Evolutionary conservation across 2,797 vertebrate genomes (phyloP).

Genomic region (Hydrolagus colliei): DNA sequence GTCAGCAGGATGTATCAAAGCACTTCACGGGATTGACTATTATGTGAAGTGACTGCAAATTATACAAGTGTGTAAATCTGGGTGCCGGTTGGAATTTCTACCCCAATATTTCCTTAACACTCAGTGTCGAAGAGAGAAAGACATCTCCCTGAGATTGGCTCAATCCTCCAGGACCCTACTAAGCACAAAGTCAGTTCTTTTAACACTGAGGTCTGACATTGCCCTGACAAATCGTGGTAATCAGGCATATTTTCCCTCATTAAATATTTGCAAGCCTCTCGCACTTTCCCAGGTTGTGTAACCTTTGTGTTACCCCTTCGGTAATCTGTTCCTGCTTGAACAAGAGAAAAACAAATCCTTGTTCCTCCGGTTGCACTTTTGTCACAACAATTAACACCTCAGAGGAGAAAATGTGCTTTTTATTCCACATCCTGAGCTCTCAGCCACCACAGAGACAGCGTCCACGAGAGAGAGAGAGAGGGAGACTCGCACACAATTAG

Average conservation of each 20-base stretch:
- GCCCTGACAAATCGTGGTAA: constrained; percentile 41
- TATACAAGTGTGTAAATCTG: no score
- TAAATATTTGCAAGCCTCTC: constrained; percentile 64
- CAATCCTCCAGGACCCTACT: constrained; percentile 47
- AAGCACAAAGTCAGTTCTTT: no score
- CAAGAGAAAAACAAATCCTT: background rate
- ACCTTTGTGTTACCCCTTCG: constrained; percentile 50
- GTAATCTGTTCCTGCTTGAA: constrained; percentile 42
- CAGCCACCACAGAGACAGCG: background rate
- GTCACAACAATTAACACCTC: background rate
- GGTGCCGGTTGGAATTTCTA: no score
- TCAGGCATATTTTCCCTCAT: constrained; percentile 57
- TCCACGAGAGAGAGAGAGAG: background rate
- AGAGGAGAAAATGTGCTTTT: background rate
- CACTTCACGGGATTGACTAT: no score
- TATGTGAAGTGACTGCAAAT: no score
- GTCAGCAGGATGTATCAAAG: no score
- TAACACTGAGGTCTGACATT: background rate
- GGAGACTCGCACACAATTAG: background rate
- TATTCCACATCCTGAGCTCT: background rate
- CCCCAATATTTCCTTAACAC: constrained; percentile 26
- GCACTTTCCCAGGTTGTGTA: constrained; percentile 52
- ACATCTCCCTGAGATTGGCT: constrained; percentile 65
- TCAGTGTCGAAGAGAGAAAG: constrained; percentile 59
- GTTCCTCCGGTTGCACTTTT: background rate